phyloP scores from a whole-genome alignment of 2,888 invertebrate genomes.

The Eupithecia pulchellata region DNA sequence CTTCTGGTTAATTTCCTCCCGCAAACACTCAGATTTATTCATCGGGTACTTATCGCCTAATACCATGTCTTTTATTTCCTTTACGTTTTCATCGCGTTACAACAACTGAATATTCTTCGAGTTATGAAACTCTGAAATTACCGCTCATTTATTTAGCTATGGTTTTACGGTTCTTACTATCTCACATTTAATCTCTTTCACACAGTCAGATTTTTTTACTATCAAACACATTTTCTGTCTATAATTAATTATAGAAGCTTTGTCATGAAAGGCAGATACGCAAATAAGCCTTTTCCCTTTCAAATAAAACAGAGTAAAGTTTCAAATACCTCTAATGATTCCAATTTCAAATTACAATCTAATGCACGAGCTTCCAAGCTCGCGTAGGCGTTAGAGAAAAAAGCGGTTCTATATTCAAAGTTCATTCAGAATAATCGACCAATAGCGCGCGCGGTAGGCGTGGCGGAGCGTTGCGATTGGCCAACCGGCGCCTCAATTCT shows the following conservation, averaged over 20 bases:
- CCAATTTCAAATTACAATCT: conserved; percentile 33
- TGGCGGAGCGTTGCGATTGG: conserved; percentile 75
- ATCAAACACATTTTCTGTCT: not conserved
- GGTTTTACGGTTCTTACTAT: not conserved
- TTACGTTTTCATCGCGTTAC: no score
- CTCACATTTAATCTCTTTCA: not conserved
- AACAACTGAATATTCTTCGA: no score
- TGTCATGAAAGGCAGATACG: not conserved
- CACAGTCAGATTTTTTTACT: no score
- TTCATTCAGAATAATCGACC: conserved; percentile 64
- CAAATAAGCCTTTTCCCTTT: not conserved
- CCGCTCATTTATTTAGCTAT: no score
- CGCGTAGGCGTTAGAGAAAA: conserved; percentile 82
- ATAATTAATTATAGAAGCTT: not conserved
- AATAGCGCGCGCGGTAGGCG: conserved; percentile 80
- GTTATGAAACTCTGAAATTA: no score
- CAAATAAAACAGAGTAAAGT: not conserved
- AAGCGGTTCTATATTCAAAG: conserved; percentile 84
- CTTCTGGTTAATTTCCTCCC: not conserved
- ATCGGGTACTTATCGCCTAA: no score
- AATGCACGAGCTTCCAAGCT: conserved; percentile 55
- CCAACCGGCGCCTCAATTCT: conserved; percentile 47
- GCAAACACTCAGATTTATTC: no score
- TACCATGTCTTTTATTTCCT: no score
- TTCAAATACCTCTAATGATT: conserved; percentile 4